Percentiles rank a stretch among this genome's conserved stretches.
Evolutionary conservation across 2,888 invertebrate genomes (phyloP).

Genomic region (Capitulum mitella): DNA sequence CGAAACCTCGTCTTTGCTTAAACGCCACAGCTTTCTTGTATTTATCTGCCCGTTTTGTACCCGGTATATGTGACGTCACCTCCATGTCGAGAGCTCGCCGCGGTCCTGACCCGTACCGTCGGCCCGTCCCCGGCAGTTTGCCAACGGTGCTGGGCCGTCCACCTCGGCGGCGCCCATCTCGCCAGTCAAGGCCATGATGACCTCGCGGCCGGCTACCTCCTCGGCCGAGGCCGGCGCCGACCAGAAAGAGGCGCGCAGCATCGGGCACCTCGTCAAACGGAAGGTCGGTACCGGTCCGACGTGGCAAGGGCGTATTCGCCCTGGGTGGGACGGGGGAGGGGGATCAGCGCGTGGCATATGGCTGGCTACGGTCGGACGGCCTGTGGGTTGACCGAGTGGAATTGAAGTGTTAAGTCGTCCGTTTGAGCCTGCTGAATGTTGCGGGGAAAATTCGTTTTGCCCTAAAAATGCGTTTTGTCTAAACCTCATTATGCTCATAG

Average conservation of each 20-base stretch:
- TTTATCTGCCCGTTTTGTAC: no score
- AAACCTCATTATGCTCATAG: no score
- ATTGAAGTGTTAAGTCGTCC: background rate
- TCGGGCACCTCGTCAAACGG: conserved; percentile 13
- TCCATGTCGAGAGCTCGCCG: no score
- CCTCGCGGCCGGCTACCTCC: background rate
- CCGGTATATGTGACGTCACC: no score
- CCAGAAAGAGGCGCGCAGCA: background rate
- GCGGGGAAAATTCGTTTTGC: no score
- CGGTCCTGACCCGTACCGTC: no score
- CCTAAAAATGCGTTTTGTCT: no score
- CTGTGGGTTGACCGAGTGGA: background rate
- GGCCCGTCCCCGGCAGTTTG: background rate
- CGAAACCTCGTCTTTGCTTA: no score
- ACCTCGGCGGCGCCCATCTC: conserved; percentile 1
- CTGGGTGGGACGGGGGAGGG: background rate
- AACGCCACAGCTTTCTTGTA: no score
- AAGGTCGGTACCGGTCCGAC: background rate
- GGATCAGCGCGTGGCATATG: background rate
- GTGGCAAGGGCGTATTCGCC: no score
- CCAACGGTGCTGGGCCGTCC: background rate
- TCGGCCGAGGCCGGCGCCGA: background rate
- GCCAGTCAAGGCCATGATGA: conserved; percentile 16
- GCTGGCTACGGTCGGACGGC: background rate
- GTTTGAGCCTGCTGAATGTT: background rate